Evolutionary conservation across 2,888 invertebrate species (phyloP), one percentile per base, ranked within the genome.

Genomic region (Nematopogon swammerdamellus): DNA sequence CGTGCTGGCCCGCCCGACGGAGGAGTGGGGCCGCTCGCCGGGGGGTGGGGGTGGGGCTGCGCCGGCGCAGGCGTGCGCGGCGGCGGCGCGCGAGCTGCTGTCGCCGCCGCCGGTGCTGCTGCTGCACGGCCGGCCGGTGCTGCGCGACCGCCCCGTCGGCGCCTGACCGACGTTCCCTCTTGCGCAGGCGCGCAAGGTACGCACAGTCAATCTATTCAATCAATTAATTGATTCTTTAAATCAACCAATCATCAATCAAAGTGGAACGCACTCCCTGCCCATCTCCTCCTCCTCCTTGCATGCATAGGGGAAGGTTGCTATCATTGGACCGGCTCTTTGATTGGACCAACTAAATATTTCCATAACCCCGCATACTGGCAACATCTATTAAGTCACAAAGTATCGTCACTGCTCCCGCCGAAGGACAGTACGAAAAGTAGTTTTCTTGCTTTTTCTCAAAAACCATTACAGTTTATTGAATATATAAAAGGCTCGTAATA

Each of bases 11-110:
- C 84, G 85, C 18, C 89, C 89, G 0, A 87, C 87, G 0, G 80
- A 83, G 2, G 87, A 87, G 55, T 91, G 91, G 91, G 88, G 89
- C 42, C 85, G n/a, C n/a, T n/a, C 83, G 0, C 80, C 83, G 1
- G 67, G 72, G 2, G 65, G n/a, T n/a, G n/a, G 91, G 91, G 88
- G 89, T 42, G 85, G n/a, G n/a, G 2, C 47, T 57, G 65, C n/a
- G 60, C 46, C 46, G 67, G 70, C 50, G 59, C 54, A 55, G 5
- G 49, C n/a, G n/a, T n/a, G n/a, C n/a, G n/a, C 70, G 75, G 56
- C 85, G 85, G 5, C 70, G 82, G 1, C 66, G 76, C 3, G 82
- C 14, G 73, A 65, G 56, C 68, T 81, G 2, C 80, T 72, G 63
- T 60, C 74, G 58, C 71, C 79, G 18, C 79, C 80, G 36, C 80